Evolutionary conservation across 2,797 vertebrate genomes (phyloP), one percentile per base, ranked within the genome.

Genomic region (Antennarius maculatus): DNA sequence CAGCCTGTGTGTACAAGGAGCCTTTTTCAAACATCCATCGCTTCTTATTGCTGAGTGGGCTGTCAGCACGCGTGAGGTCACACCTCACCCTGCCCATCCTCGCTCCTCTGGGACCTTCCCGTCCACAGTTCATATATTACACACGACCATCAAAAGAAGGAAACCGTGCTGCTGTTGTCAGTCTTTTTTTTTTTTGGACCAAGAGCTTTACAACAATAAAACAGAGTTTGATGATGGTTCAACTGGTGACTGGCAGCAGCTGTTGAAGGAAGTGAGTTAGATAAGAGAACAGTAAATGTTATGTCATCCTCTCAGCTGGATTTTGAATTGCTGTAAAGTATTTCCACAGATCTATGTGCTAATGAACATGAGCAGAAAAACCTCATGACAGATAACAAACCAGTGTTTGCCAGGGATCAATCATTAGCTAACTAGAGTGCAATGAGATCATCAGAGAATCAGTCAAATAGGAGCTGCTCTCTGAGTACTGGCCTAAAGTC

Each of bases 371-470:
- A 77, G 47, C 55, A 61, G 37, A 54, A 77, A 79, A 82, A 69
- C 4, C 17, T 27, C 52, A 69, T 73, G 74, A 83, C 48, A 78
- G 56, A 78, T 46, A 66, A 69, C 54, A 63, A 69, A 43, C 23
- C 59, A 12, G 34, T 60, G 47, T 17, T n/a, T 76, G 84, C 84
- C 79, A 86, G 75, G 71, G 73, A 86, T 81, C 77, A 79, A 83
- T 91, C 83, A 82, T 80, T 82, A 76, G 76, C 77, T 74, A 79
- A 86, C 77, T 59, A 58, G 64, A 89, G 79, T 86, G 85, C 84
- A 85, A 86, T 89, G 88, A 88, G 82, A 82, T 88, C 85, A 89
- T 85, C 75, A 78, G 79, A 83, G 82, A 86, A 75, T 82, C 77
- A 82, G 79, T 83, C 69, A 74, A 71, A 82, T 75, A 73, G 80